Base-by-base conservation (phyloP, 2,888 invertebrate species). In the Diogma glabrata region DNA sequence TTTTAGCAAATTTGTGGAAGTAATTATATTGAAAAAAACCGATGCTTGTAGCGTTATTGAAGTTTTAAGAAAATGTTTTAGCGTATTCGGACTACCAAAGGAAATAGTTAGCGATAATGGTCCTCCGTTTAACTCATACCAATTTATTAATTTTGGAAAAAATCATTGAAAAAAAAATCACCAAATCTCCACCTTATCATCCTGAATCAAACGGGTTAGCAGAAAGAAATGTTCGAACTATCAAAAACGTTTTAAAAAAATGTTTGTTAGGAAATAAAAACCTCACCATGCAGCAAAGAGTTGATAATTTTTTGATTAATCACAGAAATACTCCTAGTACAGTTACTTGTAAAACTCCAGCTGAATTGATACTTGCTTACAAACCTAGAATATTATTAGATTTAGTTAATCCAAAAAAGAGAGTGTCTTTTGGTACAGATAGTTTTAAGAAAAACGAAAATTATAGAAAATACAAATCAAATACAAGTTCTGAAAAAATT, bases 201-300 rank as follows among this genome's bases (percentile, higher is more conserved):
- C 55, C 59, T 2, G 30, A 59, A 53, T 58, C 56, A 14, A 60
- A 60, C 50, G 59, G 60, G 9, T 22, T 51, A 17, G 57, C 59
- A 5, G 58, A 60, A 54, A 55, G 55, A 20, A 53, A 50, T 3
- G 59, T 59, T 7, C 57, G 60, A 33, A 55, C n/a, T 54, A 8
- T 53, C 57, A 14, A 60, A 61, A 55, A 53, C 8, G 8, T 20
- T 3, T 36, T 58, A 6, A 57, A 55, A 33, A 60, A 59, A 51
- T 30, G 46, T 19, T 12, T 54, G 19, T 17, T 55, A 10, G 50
- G 45, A 30, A 7, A 24, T n/a, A 26, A 14, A 8, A 14, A 24
- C 6, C 6, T 24, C 24, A 24, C 9, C n/a, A n/a, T n/a, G n/a
- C n/a, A n/a, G 24, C 24, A 24, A 24, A 24, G 24, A 24, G 9